Evolutionary conservation across 2,888 invertebrate species (phyloP).

Genomic region (Scaptomyza cyrtandrae): DNA sequence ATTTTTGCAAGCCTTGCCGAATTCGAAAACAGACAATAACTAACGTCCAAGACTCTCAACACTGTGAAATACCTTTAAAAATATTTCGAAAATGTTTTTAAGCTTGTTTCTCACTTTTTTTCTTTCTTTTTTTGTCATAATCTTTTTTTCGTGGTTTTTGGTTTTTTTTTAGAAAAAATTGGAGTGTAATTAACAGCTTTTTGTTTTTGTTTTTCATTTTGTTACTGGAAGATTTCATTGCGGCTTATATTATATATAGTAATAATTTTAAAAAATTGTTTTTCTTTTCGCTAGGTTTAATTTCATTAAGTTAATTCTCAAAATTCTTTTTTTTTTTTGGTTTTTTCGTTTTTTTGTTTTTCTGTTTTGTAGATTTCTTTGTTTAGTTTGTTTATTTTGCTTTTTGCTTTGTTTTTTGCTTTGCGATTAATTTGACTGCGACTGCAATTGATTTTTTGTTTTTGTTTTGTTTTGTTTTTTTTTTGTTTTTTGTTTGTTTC

Average conservation of each 20-base stretch:
- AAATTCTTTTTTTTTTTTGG: slow-evolving; percentile 8
- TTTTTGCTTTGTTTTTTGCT: slow-evolving; percentile 65
- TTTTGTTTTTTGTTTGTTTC: slow-evolving; percentile 58
- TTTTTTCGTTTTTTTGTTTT: too few species aligned
- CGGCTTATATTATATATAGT: slow-evolving; percentile 55
- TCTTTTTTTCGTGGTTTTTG: slow-evolving; percentile 7
- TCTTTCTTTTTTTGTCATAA: too few species aligned
- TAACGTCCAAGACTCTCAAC: slow-evolving; percentile 26
- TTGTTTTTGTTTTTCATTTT: slow-evolving; percentile 42
- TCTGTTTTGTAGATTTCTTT: slow-evolving; percentile 72
- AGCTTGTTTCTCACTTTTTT: slow-evolving; percentile 12
- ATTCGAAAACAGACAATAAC: slow-evolving; percentile 19
- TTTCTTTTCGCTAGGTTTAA: slow-evolving; percentile 57
- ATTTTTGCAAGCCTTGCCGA: slow-evolving; percentile 28
- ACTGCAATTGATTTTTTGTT: slow-evolving; percentile 38
- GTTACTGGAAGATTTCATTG: slow-evolving; percentile 75
- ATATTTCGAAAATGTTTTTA: slow-evolving; percentile 10
- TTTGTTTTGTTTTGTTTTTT: slow-evolving; percentile 32
- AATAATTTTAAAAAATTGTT: slow-evolving; percentile 64
- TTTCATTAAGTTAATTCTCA: slow-evolving; percentile 51
- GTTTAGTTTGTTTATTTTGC: slow-evolving; percentile 64
- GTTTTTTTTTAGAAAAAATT: slow-evolving; percentile 63
- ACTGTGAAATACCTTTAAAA: slow-evolving; percentile 4
- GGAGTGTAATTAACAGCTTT: slow-evolving; percentile 69
- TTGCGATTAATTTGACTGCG: slow-evolving; percentile 66